Evolutionary conservation across 2,797 vertebrate species (phyloP).

Genomic region (Sebastiscus albofasciatus): DNA sequence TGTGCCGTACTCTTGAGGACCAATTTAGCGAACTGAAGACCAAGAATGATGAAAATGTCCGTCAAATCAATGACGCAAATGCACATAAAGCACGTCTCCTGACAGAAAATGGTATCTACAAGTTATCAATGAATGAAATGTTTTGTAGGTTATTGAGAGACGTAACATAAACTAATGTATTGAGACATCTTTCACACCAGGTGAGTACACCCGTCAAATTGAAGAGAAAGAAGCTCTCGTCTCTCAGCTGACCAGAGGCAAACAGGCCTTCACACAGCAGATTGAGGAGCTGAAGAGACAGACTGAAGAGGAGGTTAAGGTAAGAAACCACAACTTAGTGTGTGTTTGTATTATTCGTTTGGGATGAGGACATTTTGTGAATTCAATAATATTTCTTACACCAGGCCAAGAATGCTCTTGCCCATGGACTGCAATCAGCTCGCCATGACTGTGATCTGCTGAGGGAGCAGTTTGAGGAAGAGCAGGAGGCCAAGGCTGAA

Average conservation of each 20-base stretch:
- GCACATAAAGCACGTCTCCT: slow-evolving; percentile 87
- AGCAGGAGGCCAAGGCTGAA: no score
- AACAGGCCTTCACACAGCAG: slow-evolving; percentile 90
- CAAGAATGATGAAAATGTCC: slow-evolving; percentile 86
- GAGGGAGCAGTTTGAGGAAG: no score
- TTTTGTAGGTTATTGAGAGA: not conserved
- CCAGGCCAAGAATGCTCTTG: slow-evolving; percentile 89
- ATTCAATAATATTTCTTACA: slow-evolving; percentile 45
- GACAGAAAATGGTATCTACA: slow-evolving; percentile 86
- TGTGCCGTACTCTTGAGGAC: slow-evolving; percentile 87
- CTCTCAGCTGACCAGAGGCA: slow-evolving; percentile 90
- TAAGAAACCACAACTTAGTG: not conserved
- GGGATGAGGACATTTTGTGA: not conserved
- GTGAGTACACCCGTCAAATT: slow-evolving; percentile 87
- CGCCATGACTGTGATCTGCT: no score
- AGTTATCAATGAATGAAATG: not conserved
- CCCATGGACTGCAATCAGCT: slow-evolving; percentile 85
- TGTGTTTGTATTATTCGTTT: not conserved
- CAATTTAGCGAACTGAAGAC: slow-evolving; percentile 87
- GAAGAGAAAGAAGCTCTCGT: slow-evolving; percentile 90
- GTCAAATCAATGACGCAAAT: slow-evolving; percentile 84
- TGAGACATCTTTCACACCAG: slow-evolving; percentile 42
- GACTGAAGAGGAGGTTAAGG: slow-evolving; percentile 82
- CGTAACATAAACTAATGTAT: not conserved
- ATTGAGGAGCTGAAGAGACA: slow-evolving; percentile 91